Percentiles rank a stretch among this genome's conserved stretches.
These are phyloP conservation scores for Euzophera pinguis DNA, from an alignment of 2,888 invertebrate genomes.

Conservation along the genomic window DNA sequence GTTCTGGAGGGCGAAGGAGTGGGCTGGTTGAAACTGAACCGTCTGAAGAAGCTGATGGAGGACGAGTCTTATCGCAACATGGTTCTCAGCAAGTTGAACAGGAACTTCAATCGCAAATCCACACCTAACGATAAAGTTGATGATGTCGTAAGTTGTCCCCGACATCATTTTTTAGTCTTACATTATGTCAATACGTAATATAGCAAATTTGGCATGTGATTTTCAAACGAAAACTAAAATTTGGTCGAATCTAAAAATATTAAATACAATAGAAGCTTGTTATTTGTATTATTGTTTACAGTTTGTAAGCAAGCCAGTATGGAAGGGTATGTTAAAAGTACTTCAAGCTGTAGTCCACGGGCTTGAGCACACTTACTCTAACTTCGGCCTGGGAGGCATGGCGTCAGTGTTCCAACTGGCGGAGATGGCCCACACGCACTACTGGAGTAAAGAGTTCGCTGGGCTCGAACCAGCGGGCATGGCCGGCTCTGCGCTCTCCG, in stretches of 20 bases:
- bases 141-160: slow-evolving; percentile 88
- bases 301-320: slow-evolving; percentile 94
- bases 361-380: slow-evolving; percentile 93
- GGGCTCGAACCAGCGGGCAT: slow-evolving; percentile 78
- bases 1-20: slow-evolving; percentile 96
- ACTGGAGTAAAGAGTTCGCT: slow-evolving; percentile 93
- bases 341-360: slow-evolving; percentile 94
- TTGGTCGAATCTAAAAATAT: too few species aligned
- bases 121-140: slow-evolving; percentile 98
- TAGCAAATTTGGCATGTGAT: too few species aligned
- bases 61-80: slow-evolving; percentile 99
- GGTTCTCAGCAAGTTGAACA: slow-evolving; percentile 96
- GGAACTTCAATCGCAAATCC: slow-evolving; percentile 94
- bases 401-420: slow-evolving; percentile 97
- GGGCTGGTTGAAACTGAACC: slow-evolving; percentile 96
- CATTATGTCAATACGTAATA: too few species aligned
- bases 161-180: too few species aligned
- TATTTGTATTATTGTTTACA: slow-evolving; percentile 53
- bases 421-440: slow-evolving; percentile 99
- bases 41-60: slow-evolving; percentile 97
- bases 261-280: neutral
- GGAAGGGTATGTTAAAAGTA: slow-evolving; percentile 98
- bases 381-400: slow-evolving; percentile 98
- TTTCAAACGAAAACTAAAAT: too few species aligned
- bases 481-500: slow-evolving; percentile 58